phyloP scores from a whole-genome alignment of 2,888 invertebrate species.

The Atrina japonica region DNA sequence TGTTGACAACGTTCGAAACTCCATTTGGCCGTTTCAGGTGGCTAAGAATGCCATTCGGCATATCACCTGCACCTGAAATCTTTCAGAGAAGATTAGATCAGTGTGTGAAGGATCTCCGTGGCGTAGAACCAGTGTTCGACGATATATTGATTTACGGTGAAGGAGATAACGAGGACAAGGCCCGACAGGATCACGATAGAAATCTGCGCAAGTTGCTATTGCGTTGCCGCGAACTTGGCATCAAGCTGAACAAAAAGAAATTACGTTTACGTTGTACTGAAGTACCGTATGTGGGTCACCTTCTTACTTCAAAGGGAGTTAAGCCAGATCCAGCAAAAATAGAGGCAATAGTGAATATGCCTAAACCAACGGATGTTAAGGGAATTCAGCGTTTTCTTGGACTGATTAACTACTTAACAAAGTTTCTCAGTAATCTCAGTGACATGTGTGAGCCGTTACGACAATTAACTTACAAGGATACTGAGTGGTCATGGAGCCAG shows the following conservation, averaged over 20 bases:
- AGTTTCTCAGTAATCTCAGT: conserved; percentile 40
- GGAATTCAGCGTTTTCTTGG: conserved; percentile 44
- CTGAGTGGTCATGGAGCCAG: conserved; percentile 31
- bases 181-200: conserved; percentile 32
- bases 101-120: conserved; percentile 27
- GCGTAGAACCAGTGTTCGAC: conserved; percentile 32
- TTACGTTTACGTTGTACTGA: conserved; percentile 18
- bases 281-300: conserved; percentile 42
- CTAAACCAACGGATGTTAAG: conserved; percentile 33
- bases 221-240: conserved; percentile 27
- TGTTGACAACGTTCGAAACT: conserved; percentile 54
- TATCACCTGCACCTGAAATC: conserved; percentile 48
- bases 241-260: conserved; percentile 46
- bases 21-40: conserved; percentile 54
- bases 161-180: conserved; percentile 38
- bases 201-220: conserved; percentile 36
- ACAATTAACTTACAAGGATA: conserved; percentile 33
- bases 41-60: conserved; percentile 51
- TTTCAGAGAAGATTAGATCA: conserved; percentile 45
- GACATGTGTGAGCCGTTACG: conserved; percentile 37
- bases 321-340: conserved; percentile 43
- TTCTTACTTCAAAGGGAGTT: conserved; percentile 32
- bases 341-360: conserved; percentile 41
- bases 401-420: conserved; percentile 43
- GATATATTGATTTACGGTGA: conserved; percentile 39